phyloP scores from a whole-genome alignment of 2,888 invertebrate species.

The Nephrotoma appendiculata region DNA sequence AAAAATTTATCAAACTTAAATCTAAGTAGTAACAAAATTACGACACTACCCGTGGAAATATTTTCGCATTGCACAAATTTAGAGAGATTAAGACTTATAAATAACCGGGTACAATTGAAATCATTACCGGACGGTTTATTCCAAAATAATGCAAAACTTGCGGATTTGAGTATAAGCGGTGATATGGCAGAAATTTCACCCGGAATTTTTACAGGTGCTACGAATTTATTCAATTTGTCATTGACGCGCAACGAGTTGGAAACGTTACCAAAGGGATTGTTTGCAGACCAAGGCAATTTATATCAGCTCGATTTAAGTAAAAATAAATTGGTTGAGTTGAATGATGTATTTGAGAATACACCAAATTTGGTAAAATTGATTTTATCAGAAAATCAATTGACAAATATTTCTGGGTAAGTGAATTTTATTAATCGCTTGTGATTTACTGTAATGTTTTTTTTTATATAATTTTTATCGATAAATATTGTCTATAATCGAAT shows the following conservation, averaged over 20 bases:
- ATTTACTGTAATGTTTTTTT: background rate
- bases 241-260: slow-evolving; percentile 42
- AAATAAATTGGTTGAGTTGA: slow-evolving; percentile 45
- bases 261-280: slow-evolving; percentile 42
- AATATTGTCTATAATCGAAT: background rate
- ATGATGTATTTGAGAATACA: slow-evolving; percentile 43
- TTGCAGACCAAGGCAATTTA: slow-evolving; percentile 47
- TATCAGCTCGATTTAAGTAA: slow-evolving; percentile 45
- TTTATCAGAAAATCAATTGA: slow-evolving; percentile 48
- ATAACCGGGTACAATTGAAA: slow-evolving; percentile 42
- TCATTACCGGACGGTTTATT: slow-evolving; percentile 44
- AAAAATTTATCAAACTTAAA: slow-evolving; percentile 46
- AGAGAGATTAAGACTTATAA: slow-evolving; percentile 37
- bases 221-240: slow-evolving; percentile 41
- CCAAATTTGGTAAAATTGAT: slow-evolving; percentile 42
- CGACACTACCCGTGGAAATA: slow-evolving; percentile 42
- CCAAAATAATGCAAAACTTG: slow-evolving; percentile 41
- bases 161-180: slow-evolving; percentile 40
- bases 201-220: slow-evolving; percentile 46
- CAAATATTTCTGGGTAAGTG: slow-evolving; percentile 41
- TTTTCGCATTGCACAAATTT: slow-evolving; percentile 41
- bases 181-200: slow-evolving; percentile 42
- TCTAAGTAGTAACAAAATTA: slow-evolving; percentile 51
- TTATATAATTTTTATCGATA: background rate
- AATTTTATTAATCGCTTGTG: slow-evolving; percentile 11